Conservation (phyloP, 2,113 vertebrate genomes). For the Passerina amoena region DNA sequence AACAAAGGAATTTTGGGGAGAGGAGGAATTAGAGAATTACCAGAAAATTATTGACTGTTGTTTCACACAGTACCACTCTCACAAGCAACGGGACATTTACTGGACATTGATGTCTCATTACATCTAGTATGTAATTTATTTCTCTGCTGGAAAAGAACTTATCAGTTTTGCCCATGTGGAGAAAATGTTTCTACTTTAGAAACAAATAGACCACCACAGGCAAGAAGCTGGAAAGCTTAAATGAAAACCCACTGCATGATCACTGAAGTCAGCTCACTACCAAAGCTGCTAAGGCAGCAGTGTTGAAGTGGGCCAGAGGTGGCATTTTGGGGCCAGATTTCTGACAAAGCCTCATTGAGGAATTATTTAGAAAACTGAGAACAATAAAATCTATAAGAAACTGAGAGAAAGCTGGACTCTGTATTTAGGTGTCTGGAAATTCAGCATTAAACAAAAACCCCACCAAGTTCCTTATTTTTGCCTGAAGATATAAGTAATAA, state of each 20-base stretch:
- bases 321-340: neutral
- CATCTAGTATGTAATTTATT: constrained; percentile 78
- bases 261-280: constrained; percentile 10
- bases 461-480: neutral
- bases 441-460: neutral
- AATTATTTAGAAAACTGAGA: neutral
- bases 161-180: constrained; percentile 75
- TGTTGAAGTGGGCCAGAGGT: neutral
- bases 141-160: constrained; percentile 77
- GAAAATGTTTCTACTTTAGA: constrained; percentile 73
- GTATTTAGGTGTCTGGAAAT: neutral
- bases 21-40: constrained; percentile 68
- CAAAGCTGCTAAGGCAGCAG: neutral
- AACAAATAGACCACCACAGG: constrained; percentile 72
- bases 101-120: constrained; percentile 76
- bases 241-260: constrained; percentile 61
- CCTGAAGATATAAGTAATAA: neutral
- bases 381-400: neutral
- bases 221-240: constrained; percentile 72
- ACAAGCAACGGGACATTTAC: constrained; percentile 69
- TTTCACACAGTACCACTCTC: constrained; percentile 33
- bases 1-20: constrained; percentile 29
- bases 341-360: neutral
- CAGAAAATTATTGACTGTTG: constrained; percentile 70
- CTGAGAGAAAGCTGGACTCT: neutral